phyloP scores from a whole-genome alignment of 2,113 vertebrate species.

The Brachyistius frenatus region DNA sequence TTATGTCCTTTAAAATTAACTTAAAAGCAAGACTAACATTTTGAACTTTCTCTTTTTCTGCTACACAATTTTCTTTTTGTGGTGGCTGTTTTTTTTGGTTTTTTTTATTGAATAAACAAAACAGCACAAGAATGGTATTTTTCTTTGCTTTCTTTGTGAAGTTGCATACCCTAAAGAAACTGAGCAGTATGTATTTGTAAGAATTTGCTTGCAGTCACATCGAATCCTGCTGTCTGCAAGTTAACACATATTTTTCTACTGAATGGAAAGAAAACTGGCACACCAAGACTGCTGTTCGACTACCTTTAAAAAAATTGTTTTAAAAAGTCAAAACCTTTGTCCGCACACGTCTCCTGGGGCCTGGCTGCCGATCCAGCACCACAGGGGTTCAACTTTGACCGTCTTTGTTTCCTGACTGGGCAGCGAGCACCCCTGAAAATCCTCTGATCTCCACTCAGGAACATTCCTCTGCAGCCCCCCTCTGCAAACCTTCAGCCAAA shows the following conservation, averaged over 20 bases:
- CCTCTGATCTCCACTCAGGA: constrained; percentile 3
- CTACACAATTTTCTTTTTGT: too few relatives aligned
- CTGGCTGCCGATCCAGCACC: constrained; percentile 19
- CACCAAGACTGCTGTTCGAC: constrained; percentile 1
- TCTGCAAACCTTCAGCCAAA: background rate
- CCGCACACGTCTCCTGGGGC: background rate
- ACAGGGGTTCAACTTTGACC: constrained; percentile 22
- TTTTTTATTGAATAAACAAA: too few relatives aligned
- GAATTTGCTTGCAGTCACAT: background rate
- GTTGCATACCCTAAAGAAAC: background rate
- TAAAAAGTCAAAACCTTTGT: background rate
- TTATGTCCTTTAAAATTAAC: too few relatives aligned
- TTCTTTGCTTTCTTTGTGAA: background rate
- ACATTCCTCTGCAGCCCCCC: background rate
- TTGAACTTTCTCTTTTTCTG: too few relatives aligned
- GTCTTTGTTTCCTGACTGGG: constrained; percentile 30
- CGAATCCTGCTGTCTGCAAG: background rate
- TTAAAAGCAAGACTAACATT: too few relatives aligned
- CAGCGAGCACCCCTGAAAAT: background rate
- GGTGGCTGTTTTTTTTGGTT: too few relatives aligned
- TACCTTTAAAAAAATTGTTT: background rate
- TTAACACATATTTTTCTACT: background rate
- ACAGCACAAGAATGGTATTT: too few relatives aligned
- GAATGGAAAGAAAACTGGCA: constrained; percentile 8
- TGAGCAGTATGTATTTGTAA: background rate